Evolutionary conservation across 2,888 invertebrate species (phyloP).

Genomic region (Dicyrtomina minuta): DNA sequence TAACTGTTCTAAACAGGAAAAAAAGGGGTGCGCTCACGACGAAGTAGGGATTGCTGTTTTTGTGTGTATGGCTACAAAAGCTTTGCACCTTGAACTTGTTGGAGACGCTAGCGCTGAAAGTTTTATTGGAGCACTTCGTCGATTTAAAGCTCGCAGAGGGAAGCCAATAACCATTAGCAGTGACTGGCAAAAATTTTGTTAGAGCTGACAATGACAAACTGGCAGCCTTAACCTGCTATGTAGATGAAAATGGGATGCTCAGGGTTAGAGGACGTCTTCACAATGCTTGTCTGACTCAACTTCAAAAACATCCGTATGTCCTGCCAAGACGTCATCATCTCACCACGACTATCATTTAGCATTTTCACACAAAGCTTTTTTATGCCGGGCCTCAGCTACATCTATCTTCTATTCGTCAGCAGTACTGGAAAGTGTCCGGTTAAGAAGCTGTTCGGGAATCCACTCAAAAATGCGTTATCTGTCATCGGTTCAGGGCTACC

Average conservation of each 20-base stretch:
- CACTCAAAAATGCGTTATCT: slow-evolving; percentile 53
- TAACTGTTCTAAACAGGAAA: slow-evolving; percentile 49
- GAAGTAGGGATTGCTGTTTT: slow-evolving; percentile 55
- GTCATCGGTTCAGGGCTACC: slow-evolving; percentile 50
- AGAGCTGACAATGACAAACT: slow-evolving; percentile 31
- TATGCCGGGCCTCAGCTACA: slow-evolving; percentile 52
- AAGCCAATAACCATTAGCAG: no score
- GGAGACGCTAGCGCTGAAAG: slow-evolving; percentile 37
- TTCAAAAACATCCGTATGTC: no score
- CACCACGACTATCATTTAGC: slow-evolving; percentile 25
- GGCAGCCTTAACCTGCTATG: no score
- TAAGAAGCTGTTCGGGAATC: slow-evolving; percentile 46
- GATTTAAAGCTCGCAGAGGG: slow-evolving; percentile 34
- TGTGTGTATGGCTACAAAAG: slow-evolving; percentile 54
- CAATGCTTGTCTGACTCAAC: no score
- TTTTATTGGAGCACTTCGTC: slow-evolving; percentile 39
- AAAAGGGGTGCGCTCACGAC: slow-evolving; percentile 49
- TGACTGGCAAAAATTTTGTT: slow-evolving; percentile 40
- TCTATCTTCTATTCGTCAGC: slow-evolving; percentile 40
- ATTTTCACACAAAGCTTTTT: slow-evolving; percentile 42
- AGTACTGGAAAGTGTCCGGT: no score
- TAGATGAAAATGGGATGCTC: background rate
- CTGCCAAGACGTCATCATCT: slow-evolving; percentile 23
- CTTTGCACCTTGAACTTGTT: slow-evolving; percentile 54
- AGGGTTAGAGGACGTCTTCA: slow-evolving; percentile 23